Conservation (phyloP, 2,113 vertebrate species). For the Ranitomeya variabilis region DNA sequence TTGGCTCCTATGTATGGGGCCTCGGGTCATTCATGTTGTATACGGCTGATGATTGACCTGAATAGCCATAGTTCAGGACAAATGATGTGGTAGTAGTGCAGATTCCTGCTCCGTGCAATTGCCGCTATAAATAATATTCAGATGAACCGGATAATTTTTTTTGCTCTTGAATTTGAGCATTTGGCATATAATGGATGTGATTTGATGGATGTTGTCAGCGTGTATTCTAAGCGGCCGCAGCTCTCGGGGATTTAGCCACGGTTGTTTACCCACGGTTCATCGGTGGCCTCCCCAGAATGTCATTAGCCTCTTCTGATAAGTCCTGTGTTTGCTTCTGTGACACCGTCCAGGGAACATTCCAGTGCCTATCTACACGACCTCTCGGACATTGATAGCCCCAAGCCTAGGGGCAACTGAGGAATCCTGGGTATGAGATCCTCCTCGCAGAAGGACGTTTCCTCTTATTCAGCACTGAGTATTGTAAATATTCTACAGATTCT, state of each 20-base stretch:
- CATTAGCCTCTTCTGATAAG: conserved; percentile 40
- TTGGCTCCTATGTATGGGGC: too few relatives aligned
- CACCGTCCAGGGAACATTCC: conserved; percentile 46
- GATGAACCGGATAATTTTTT: neutral
- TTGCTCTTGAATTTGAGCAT: neutral
- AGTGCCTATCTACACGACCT: conserved; percentile 28
- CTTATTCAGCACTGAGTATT: too few relatives aligned
- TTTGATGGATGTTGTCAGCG: neutral
- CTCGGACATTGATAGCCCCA: conserved; percentile 7
- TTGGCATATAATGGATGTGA: neutral
- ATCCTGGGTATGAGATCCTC: neutral
- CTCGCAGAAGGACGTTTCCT: too few relatives aligned
- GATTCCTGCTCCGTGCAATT: neutral
- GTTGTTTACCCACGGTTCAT: neutral
- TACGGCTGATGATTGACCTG: too few relatives aligned
- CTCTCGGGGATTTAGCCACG: neutral
- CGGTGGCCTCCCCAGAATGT: conserved; percentile 1
- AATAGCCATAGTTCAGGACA: too few relatives aligned
- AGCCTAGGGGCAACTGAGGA: neutral
- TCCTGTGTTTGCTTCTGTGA: conserved; percentile 31
- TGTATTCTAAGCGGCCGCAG: neutral
- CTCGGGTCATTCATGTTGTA: too few relatives aligned
- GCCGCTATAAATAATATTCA: neutral
- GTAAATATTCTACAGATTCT: neutral
- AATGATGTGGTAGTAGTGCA: too few relatives aligned